A percentile compares a stretch with the other conserved stretches of the same genome.
phyloP scores from a whole-genome alignment of 2,888 invertebrate species.

The Colletes collaris region DNA sequence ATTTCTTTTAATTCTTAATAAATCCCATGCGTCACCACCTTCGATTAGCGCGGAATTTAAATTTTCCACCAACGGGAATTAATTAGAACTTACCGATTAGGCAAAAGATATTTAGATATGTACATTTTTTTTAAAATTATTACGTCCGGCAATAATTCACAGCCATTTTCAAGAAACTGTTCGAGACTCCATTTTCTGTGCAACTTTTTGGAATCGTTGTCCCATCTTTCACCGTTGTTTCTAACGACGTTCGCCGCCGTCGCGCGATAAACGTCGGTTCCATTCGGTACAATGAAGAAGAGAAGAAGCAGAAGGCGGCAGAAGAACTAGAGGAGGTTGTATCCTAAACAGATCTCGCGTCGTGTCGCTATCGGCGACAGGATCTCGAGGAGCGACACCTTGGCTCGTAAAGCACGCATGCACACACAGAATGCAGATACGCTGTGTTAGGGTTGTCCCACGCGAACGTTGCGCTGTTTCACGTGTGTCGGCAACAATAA shows the following conservation, averaged over 20 bases:
- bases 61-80: too few relatives aligned
- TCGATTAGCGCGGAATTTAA: too few relatives aligned
- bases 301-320: slow-evolving; percentile 35
- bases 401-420: slow-evolving; percentile 39
- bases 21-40: too few relatives aligned
- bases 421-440: slow-evolving; percentile 31
- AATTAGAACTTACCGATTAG: too few relatives aligned
- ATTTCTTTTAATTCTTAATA: too few relatives aligned
- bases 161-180: too few relatives aligned
- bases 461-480: slow-evolving; percentile 42
- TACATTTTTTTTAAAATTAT: too few relatives aligned
- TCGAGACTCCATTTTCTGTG: too few relatives aligned
- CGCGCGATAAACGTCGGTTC: slow-evolving; percentile 13
- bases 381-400: slow-evolving; percentile 59
- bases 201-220: neutral
- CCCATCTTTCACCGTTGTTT: neutral
- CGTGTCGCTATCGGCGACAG: slow-evolving; percentile 59
- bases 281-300: slow-evolving; percentile 29
- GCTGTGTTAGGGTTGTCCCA: slow-evolving; percentile 34
- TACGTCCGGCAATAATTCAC: too few relatives aligned
- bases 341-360: slow-evolving; percentile 67
- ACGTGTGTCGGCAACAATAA: slow-evolving; percentile 55
- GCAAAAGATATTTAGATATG: too few relatives aligned
- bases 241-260: slow-evolving; percentile 1
- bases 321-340: slow-evolving; percentile 38